These are phyloP conservation scores for Auanema freiburgensis DNA, from an alignment of 2,888 invertebrate genomes.

Conservation along the genomic window DNA sequence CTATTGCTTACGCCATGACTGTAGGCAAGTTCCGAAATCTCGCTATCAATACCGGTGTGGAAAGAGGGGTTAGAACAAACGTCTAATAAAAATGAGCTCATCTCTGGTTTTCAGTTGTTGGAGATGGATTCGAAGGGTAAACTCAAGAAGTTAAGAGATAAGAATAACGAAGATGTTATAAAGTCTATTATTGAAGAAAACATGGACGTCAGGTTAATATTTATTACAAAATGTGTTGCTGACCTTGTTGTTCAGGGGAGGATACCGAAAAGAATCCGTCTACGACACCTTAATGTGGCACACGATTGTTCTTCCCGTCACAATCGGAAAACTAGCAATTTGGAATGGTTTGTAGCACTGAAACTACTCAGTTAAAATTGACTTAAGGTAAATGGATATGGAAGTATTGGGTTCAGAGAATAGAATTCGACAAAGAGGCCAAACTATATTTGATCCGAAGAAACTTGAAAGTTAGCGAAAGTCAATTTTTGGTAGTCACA, in stretches of 20 bases:
- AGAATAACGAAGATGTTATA: slow-evolving; percentile 80
- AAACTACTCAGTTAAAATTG: background rate
- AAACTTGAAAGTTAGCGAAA: slow-evolving; percentile 71
- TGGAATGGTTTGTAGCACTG: slow-evolving; percentile 26
- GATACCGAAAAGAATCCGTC: slow-evolving; percentile 82
- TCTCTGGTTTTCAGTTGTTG: slow-evolving; percentile 29
- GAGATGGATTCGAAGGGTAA: slow-evolving; percentile 59
- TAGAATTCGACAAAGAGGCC: slow-evolving; percentile 81
- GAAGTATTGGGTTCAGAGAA: slow-evolving; percentile 77
- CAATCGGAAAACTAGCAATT: slow-evolving; percentile 72
- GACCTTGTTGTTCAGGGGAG: slow-evolving; percentile 72
- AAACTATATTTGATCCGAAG: slow-evolving; percentile 82
- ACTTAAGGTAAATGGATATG: slow-evolving; percentile 74
- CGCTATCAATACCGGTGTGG: slow-evolving; percentile 73
- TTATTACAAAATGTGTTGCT: background rate
- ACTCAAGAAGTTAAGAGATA: slow-evolving; percentile 64
- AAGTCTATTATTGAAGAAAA: slow-evolving; percentile 83
- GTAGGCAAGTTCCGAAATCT: slow-evolving; percentile 60
- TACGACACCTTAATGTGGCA: slow-evolving; percentile 82
- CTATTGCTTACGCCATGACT: slow-evolving; percentile 75
- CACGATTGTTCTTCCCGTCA: slow-evolving; percentile 79
- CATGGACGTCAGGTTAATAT: slow-evolving; percentile 78
- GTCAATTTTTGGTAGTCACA: slow-evolving; percentile 69
- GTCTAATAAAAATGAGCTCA: background rate
- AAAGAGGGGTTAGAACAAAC: slow-evolving; percentile 67